Base-by-base conservation (phyloP, 2,113 vertebrate genomes). In the Orientallactaga bullata region DNA sequence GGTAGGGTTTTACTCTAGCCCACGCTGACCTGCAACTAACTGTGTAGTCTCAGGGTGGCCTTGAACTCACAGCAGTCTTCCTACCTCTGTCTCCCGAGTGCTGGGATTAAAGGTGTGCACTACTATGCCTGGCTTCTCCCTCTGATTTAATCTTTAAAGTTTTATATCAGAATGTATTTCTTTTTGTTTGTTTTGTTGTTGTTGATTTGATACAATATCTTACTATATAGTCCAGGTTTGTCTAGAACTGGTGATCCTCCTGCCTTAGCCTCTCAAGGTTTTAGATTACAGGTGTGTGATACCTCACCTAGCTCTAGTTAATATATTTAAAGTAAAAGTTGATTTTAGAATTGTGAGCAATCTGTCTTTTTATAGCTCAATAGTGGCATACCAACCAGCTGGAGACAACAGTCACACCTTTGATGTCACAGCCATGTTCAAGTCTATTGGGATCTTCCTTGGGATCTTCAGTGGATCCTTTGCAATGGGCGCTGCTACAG, bases 401-500 rank as follows among this genome's bases (percentile, higher is more conserved):
- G 99, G 99, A 35, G 99, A 99, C 98, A 99, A 99, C 98, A 99
- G 97, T 95, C 99, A 99, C 98, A 99, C 99, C 0, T 99, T 99
- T 39, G 99, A 99, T 96, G 98, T 98, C 96, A 99, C 98, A 94
- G 99, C 99, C 0, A 98, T 99, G 99, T 98, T 99, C 74, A 99
- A 99, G 95, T 99, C 99, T 23, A 99, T 99, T 0, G 99, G 99
- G 66, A 98, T 99, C 92, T 99, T 99, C 97, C 98, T 99, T 73
- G 99, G 99, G 23, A 99, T 99, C 97, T 99, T 99, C 98, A 99
- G 99, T 92, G 99, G 99, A 88, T 99, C 99, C 10, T 99, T 99
- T 68, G 99, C 99, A 5, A 99, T 99, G 96, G 99, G 99, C 88
- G 99, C 99, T 86, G 99, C 99, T 88, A 99, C 99, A 1, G 99